Conservation (phyloP, 2,888 invertebrate species). For the Orchesellides sinensis region DNA sequence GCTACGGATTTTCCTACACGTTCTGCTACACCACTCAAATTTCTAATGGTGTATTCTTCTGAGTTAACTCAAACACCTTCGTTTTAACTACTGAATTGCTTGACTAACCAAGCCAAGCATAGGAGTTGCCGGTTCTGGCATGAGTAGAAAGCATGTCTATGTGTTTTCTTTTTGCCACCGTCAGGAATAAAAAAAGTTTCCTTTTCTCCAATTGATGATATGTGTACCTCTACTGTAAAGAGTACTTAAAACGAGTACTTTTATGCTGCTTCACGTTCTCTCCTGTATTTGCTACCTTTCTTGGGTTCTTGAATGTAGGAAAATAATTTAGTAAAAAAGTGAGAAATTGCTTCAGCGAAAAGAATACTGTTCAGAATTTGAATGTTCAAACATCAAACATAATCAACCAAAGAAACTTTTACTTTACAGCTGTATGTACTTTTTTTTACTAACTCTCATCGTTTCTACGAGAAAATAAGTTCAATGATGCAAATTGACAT, state of each 20-base stretch:
- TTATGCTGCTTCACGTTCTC: neutral
- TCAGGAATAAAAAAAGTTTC: neutral
- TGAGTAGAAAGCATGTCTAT: neutral
- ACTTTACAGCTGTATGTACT: neutral
- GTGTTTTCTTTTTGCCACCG: neutral
- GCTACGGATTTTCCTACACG: slow-evolving; percentile 16
- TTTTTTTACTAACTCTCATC: neutral
- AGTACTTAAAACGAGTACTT: slow-evolving; percentile 2
- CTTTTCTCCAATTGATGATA: neutral
- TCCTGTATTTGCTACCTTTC: neutral
- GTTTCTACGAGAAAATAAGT: neutral
- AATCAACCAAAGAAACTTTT: slow-evolving; percentile 10
- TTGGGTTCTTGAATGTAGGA: slow-evolving; percentile 4
- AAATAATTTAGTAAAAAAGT: slow-evolving; percentile 13
- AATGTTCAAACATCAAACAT: slow-evolving; percentile 22
- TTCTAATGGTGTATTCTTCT: neutral
- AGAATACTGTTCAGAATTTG: slow-evolving; percentile 7
- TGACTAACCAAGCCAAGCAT: neutral
- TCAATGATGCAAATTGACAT: too few relatives aligned
- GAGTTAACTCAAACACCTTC: neutral
- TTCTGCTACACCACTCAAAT: neutral
- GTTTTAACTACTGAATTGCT: slow-evolving; percentile 6
- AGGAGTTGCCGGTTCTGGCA: neutral
- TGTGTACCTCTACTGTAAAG: neutral
- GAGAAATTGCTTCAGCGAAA: slow-evolving; percentile 19